Evolutionary conservation across 37 sponge, comb jelly and placozoan genomes (phyloP).

Genomic region (Amphimedon queenslandica): DNA sequence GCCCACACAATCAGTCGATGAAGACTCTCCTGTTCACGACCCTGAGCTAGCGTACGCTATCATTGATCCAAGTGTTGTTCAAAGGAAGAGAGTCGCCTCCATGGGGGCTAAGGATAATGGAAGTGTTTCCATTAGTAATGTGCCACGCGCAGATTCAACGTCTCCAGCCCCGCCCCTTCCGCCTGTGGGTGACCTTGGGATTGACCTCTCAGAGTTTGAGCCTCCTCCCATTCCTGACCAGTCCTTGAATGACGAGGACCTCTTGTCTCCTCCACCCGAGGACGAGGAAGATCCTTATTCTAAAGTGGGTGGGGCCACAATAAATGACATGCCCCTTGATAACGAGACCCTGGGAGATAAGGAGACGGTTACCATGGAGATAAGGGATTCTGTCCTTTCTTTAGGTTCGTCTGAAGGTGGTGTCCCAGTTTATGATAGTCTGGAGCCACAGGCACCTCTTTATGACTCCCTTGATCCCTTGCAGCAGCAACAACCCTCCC

Average conservation of each 20-base stretch:
- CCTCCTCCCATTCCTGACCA: constrained; percentile 34
- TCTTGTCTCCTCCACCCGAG: background rate
- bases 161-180: constrained; percentile 48
- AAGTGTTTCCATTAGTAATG: background rate
- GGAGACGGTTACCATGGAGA: background rate
- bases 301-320: background rate
- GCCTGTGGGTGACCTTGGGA: constrained; percentile 22
- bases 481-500: background rate
- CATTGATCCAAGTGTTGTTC: constrained; percentile 35
- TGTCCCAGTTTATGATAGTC: background rate
- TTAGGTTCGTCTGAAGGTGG: background rate
- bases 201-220: constrained; percentile 31
- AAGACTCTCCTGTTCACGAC: constrained; percentile 24
- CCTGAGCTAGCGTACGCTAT: constrained; percentile 66
- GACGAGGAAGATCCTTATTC: background rate
- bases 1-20: background rate
- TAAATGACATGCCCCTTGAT: background rate
- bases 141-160: background rate
- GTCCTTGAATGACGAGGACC: background rate
- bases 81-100: constrained; percentile 58
- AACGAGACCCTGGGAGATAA: background rate
- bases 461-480: background rate
- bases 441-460: background rate
- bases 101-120: constrained; percentile 5
- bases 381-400: background rate